Conservation (phyloP, 2,888 invertebrate species). For the Dugesia japonica region DNA sequence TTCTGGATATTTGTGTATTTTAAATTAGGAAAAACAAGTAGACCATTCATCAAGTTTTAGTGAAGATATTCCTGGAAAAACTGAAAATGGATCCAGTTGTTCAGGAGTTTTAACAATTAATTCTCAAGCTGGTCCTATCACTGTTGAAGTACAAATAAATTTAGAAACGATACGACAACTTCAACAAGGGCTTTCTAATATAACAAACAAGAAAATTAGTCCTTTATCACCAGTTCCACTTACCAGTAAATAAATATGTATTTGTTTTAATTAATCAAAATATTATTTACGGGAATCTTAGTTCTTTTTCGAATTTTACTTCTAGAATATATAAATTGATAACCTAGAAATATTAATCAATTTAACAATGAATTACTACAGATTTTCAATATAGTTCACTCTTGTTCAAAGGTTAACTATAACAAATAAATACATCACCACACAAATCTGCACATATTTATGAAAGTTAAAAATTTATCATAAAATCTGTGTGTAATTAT, state of each 20-base stretch:
- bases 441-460: too few relatives aligned
- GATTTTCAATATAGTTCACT: too few relatives aligned
- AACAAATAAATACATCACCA: too few relatives aligned
- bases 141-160: background rate
- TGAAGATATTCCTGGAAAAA: too few relatives aligned
- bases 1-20: too few relatives aligned
- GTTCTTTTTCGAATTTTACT: background rate
- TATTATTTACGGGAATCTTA: background rate
- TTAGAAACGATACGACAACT: background rate
- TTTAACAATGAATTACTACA: background rate
- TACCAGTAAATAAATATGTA: background rate
- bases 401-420: too few relatives aligned
- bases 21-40: background rate
- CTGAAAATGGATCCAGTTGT: background rate
- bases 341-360: background rate
- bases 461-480: too few relatives aligned
- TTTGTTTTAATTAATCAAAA: background rate
- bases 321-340: background rate
- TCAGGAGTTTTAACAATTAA: background rate
- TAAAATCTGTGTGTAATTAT: too few relatives aligned
- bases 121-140: background rate
- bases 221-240: background rate
- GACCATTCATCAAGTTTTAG: too few relatives aligned
- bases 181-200: background rate
- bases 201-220: background rate